These are phyloP conservation scores for Electrophaes corylata DNA, from an alignment of 2,888 invertebrate genomes.

Conservation along the genomic window DNA sequence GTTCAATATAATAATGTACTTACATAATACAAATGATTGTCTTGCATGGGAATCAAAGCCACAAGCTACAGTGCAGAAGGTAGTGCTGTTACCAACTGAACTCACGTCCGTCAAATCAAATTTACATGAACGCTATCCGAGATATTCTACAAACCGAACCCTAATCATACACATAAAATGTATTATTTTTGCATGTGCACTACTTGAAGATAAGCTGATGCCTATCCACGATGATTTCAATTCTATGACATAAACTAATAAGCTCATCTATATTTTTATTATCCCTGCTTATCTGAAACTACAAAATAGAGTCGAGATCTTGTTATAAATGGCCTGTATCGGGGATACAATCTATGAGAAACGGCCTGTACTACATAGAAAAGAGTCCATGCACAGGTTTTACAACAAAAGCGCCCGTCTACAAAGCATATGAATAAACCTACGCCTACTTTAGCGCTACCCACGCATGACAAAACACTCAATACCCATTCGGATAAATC, in stretches of 20 bases:
- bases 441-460: conserved; percentile 65
- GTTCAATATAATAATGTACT: no score
- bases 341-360: conserved; percentile 67
- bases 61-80: no score
- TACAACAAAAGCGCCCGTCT: conserved; percentile 57
- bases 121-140: no score
- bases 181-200: background rate
- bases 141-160: no score
- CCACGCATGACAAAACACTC: conserved; percentile 70
- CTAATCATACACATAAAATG: no score
- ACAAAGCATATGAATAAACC: conserved; percentile 73
- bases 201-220: background rate
- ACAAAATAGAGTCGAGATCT: conserved; percentile 44
- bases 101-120: no score
- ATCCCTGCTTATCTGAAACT: conserved; percentile 32
- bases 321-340: conserved; percentile 53
- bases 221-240: conserved; percentile 1
- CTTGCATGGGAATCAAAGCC: no score
- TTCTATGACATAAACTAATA: conserved; percentile 29
- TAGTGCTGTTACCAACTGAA: no score
- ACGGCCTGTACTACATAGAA: conserved; percentile 65
- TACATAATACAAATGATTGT: no score
- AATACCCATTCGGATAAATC: conserved; percentile 65
- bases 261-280: conserved; percentile 35
- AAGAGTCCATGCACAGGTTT: conserved; percentile 56